phyloP scores from a whole-genome alignment of 2,797 vertebrate genomes.

The Pipistrellus pygmaeus region DNA sequence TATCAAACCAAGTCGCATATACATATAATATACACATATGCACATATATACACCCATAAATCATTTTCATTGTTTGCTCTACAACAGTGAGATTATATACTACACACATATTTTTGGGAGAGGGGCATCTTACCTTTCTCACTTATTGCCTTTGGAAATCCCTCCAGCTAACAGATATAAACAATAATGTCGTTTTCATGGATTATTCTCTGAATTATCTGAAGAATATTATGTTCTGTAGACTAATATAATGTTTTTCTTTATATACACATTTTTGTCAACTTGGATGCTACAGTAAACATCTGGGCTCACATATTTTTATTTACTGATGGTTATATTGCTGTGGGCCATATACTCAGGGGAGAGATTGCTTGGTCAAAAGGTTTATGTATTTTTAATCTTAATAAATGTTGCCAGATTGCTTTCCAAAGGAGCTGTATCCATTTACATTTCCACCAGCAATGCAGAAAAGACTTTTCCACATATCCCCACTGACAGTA shows the following conservation, averaged over 20 bases:
- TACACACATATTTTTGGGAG: neutral
- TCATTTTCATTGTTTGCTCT: neutral
- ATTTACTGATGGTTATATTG: neutral
- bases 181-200: neutral
- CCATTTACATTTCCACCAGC: neutral
- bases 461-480: neutral
- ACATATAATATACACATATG: neutral
- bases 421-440: neutral
- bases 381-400: slow-evolving; percentile 25
- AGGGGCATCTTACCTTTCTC: neutral
- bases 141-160: neutral
- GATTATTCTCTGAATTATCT: neutral
- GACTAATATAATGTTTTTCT: neutral
- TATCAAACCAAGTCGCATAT: neutral
- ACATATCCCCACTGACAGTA: neutral
- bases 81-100: neutral
- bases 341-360: neutral
- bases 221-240: neutral
- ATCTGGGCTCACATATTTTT: neutral
- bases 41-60: neutral
- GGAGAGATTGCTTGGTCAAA: neutral
- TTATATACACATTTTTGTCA: neutral
- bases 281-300: neutral
- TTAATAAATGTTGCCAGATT: slow-evolving; percentile 42
- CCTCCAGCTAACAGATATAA: neutral